Percentiles rank a stretch among this genome's conserved stretches.
Evolutionary conservation across 2,113 vertebrate species (phyloP).

Genomic region (Erinaceus europaeus): DNA sequence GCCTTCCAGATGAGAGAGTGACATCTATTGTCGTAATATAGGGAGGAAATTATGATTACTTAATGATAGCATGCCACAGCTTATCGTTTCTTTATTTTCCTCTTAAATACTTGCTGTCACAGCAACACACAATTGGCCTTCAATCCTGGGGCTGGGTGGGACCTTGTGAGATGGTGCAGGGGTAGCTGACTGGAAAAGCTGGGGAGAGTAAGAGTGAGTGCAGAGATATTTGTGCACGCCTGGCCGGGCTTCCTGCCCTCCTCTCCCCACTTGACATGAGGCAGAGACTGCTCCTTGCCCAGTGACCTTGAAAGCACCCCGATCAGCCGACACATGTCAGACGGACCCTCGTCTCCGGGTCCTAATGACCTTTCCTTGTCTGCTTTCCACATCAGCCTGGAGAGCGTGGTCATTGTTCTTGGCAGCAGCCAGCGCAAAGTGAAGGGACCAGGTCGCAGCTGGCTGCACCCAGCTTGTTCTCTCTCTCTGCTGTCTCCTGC

Average conservation of each 20-base stretch:
- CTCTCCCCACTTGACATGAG: neutral
- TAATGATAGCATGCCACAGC: constrained; percentile 83
- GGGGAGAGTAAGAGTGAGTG: neutral
- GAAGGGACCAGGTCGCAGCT: neutral
- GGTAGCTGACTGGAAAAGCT: neutral
- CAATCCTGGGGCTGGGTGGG: constrained; percentile 47
- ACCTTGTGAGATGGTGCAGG: neutral
- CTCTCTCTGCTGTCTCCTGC: neutral
- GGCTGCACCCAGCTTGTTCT: too few relatives aligned
- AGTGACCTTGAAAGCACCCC: too few relatives aligned
- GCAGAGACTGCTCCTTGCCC: neutral
- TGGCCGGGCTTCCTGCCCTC: too few relatives aligned
- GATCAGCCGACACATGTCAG: rapidly evolving
- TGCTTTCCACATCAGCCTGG: neutral
- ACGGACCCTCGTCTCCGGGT: too few relatives aligned
- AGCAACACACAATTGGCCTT: constrained; percentile 67
- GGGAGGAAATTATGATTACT: constrained; percentile 82
- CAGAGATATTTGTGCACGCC: neutral
- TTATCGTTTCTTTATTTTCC: constrained; percentile 77
- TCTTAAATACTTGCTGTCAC: constrained; percentile 66
- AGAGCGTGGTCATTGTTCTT: neutral
- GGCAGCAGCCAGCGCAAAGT: neutral
- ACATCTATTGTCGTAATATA: constrained; percentile 82
- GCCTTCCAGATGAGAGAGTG: constrained; percentile 77
- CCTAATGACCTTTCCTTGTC: neutral